phyloP scores from a whole-genome alignment of 2,888 invertebrate species.

The Gari tellinella region DNA sequence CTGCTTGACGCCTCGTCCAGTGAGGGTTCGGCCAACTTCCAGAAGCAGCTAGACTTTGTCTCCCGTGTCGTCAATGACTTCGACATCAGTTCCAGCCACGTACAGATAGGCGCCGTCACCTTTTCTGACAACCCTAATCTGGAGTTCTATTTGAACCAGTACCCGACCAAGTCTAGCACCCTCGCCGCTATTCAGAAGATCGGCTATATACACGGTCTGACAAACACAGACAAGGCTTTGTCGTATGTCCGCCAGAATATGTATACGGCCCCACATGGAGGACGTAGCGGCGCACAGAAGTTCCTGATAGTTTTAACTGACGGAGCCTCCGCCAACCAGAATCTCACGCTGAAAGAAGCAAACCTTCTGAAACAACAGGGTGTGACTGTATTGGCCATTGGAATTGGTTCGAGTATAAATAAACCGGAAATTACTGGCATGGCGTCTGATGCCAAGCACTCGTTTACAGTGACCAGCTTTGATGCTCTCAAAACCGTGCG shows the following conservation, averaged over 20 bases:
- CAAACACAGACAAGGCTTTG: slow-evolving; percentile 63
- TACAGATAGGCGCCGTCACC: slow-evolving; percentile 67
- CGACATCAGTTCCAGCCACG: slow-evolving; percentile 58
- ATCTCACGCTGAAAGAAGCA: slow-evolving; percentile 52
- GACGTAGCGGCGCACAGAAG: slow-evolving; percentile 45
- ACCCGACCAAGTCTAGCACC: slow-evolving; percentile 50
- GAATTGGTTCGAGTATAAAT: slow-evolving; percentile 62
- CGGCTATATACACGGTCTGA: slow-evolving; percentile 51
- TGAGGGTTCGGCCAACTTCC: slow-evolving; percentile 62
- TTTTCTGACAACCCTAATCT: slow-evolving; percentile 61
- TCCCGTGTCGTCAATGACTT: slow-evolving; percentile 61
- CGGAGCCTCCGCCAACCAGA: slow-evolving; percentile 54
- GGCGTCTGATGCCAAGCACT: slow-evolving; percentile 47
- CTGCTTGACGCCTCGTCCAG: slow-evolving; percentile 66
- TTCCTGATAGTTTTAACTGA: slow-evolving; percentile 67
- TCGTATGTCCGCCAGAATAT: slow-evolving; percentile 52
- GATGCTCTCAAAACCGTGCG: slow-evolving; percentile 40
- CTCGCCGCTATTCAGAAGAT: slow-evolving; percentile 60
- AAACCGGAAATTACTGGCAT: slow-evolving; percentile 60
- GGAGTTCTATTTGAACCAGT: slow-evolving; percentile 69
- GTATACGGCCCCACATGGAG: slow-evolving; percentile 55
- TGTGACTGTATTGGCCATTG: slow-evolving; percentile 61
- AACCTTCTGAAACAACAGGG: slow-evolving; percentile 51
- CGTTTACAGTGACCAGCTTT: slow-evolving; percentile 44
- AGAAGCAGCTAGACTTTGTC: slow-evolving; percentile 66